These are phyloP conservation scores for Antechinus flavipes DNA, from an alignment of 2,113 vertebrate genomes.

Conservation along the genomic window DNA sequence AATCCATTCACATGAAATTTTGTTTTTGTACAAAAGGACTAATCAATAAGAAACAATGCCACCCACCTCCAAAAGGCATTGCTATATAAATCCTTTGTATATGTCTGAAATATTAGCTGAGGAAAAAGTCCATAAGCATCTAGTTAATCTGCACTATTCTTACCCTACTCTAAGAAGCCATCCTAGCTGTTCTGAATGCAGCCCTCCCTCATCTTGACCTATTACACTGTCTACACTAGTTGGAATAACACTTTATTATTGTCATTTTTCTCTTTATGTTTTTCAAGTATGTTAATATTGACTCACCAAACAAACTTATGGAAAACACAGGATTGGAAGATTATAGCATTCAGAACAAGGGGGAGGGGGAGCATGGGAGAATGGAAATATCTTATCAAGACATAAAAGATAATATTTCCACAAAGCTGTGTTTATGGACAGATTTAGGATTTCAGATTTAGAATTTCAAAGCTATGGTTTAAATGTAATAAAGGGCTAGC, in stretches of 20 bases:
- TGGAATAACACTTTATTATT: neutral
- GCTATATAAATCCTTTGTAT: neutral
- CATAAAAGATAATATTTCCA: neutral
- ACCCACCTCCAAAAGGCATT: neutral
- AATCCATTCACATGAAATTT: neutral
- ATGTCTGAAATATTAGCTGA: neutral
- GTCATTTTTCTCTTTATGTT: neutral
- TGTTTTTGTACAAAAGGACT: neutral
- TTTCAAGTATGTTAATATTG: neutral
- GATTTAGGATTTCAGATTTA: neutral
- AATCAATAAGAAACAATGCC: neutral
- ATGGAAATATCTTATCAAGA: neutral
- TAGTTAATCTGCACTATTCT: neutral
- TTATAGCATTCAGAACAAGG: neutral
- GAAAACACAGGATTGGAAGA: neutral
- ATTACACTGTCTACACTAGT: neutral
- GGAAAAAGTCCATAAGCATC: neutral
- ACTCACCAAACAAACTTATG: neutral
- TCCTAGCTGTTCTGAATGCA: neutral
- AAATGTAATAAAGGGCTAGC: neutral
- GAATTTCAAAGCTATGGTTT: neutral
- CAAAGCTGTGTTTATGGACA: neutral
- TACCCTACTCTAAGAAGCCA: neutral
- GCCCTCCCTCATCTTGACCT: neutral
- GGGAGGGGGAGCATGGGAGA: no score